A percentile compares a stretch with the other conserved stretches of the same genome.
These are phyloP conservation scores for Hemicordylus capensis DNA, from an alignment of 2,113 vertebrate species.

Conservation along the genomic window DNA sequence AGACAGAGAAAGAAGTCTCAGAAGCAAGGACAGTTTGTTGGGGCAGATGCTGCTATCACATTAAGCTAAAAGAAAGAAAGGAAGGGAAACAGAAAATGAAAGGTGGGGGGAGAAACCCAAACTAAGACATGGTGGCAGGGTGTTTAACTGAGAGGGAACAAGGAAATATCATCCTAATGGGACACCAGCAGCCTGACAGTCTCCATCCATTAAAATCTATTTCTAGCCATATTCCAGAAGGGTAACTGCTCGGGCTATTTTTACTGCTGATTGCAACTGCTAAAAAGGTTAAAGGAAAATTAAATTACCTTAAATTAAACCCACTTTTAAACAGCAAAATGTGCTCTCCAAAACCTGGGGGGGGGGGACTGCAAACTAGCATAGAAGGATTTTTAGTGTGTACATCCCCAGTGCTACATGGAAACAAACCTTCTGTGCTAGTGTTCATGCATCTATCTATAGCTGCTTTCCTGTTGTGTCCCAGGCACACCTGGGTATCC, in stretches of 20 bases:
- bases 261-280: conserved; percentile 32
- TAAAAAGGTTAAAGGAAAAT: conserved; percentile 30
- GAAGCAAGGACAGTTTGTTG: rapidly evolving
- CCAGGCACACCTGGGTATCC: not conserved
- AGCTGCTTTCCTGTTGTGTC: not conserved
- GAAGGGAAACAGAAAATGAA: too few relatives aligned
- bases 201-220: conserved; percentile 69
- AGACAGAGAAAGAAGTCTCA: not conserved
- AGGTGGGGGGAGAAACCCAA: not conserved
- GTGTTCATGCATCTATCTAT: not conserved
- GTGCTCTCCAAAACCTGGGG: not conserved
- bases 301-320: not conserved
- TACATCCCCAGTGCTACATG: too few relatives aligned
- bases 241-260: conserved; percentile 52
- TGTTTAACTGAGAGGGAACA: conserved; percentile 51
- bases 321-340: not conserved
- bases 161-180: conserved; percentile 55
- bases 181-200: conserved; percentile 56
- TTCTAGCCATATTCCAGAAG: conserved; percentile 48
- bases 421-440: not conserved
- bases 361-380: not conserved
- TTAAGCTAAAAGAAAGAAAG: not conserved
- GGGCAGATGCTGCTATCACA: not conserved
- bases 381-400: not conserved
- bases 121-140: conserved; percentile 38